Evolutionary conservation across 2,888 invertebrate genomes (phyloP).

Genomic region (Xestia rhomboidea): DNA sequence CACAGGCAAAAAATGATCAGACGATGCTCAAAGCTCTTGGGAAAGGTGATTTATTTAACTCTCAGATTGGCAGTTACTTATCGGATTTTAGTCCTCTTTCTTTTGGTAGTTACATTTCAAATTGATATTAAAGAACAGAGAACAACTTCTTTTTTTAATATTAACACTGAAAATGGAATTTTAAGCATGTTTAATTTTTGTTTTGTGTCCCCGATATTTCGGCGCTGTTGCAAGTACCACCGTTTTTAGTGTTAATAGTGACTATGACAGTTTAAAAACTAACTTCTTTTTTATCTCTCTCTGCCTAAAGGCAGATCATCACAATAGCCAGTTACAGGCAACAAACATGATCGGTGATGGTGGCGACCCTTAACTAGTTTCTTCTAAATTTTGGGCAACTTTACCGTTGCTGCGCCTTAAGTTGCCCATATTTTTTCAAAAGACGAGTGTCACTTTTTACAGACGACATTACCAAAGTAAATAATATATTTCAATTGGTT

Average conservation of each 20-base stretch:
- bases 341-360: background rate
- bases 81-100: background rate
- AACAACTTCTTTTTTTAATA: background rate
- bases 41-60: constrained; percentile 15
- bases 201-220: too few species aligned
- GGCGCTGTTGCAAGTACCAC: too few species aligned
- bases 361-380: background rate
- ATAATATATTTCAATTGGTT: constrained; percentile 29
- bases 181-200: too few species aligned
- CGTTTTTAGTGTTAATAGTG: too few species aligned
- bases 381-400: too few species aligned
- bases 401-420: too few species aligned
- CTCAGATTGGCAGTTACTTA: background rate
- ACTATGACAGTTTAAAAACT: too few species aligned
- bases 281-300: background rate
- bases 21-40: background rate
- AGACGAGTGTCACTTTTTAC: background rate
- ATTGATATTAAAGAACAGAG: background rate
- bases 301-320: background rate
- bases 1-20: constrained; percentile 5
- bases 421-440: background rate
- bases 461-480: constrained; percentile 1
- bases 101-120: background rate
- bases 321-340: background rate
- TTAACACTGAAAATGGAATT: too few species aligned